phyloP scores from a whole-genome alignment of 1,140 invertebrate genomes.

The Nixonia krombeini region DNA sequence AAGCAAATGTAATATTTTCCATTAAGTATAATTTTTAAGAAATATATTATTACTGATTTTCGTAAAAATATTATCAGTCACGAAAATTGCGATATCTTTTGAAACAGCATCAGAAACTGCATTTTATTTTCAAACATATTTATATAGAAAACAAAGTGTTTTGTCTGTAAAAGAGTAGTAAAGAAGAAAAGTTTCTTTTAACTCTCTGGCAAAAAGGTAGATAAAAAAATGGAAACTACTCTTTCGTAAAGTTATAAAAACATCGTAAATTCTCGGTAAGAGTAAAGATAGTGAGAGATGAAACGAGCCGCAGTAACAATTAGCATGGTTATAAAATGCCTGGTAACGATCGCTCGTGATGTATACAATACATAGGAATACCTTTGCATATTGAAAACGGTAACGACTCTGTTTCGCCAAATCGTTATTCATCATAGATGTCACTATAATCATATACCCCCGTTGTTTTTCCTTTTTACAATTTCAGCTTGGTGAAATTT shows the following conservation, averaged over 20 bases:
- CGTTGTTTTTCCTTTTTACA: not conserved
- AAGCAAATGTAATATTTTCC: not conserved
- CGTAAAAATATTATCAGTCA: too few species aligned
- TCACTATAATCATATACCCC: not conserved
- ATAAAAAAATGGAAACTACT: slow-evolving; percentile 1
- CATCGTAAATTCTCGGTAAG: slow-evolving; percentile 6
- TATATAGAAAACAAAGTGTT: too few species aligned
- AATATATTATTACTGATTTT: too few species aligned
- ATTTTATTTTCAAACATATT: not conserved
- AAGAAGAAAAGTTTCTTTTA: not conserved
- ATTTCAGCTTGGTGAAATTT: not conserved
- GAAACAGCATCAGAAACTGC: not conserved
- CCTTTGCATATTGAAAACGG: not conserved
- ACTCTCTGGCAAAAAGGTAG: not conserved
- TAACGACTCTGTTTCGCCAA: not conserved
- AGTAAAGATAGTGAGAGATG: slow-evolving; percentile 1
- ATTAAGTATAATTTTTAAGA: not conserved
- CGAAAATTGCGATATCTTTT: not conserved
- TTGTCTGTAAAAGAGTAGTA: too few species aligned
- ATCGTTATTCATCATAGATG: not conserved
- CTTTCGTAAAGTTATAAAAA: slow-evolving; percentile 18
- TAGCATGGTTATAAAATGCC: slow-evolving; percentile 11
- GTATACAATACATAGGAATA: not conserved
- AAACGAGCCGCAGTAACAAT: slow-evolving; percentile 15
- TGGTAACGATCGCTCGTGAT: not conserved